Base-by-base conservation (phyloP, 1,140 invertebrate species). In the Leptestheria dahalacensis region DNA sequence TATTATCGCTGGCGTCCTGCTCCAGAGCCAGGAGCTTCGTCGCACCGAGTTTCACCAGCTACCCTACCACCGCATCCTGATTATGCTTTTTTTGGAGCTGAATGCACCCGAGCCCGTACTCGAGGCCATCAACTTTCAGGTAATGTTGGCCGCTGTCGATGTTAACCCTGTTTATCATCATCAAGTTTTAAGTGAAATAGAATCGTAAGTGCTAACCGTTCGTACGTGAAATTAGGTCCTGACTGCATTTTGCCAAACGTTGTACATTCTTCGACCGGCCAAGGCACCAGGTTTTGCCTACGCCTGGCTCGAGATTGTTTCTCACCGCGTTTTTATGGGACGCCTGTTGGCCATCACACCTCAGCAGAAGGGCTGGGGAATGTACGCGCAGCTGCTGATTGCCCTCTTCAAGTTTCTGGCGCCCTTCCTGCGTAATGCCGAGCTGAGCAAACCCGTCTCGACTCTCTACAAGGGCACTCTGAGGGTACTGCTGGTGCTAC, bases 221-320 rank as follows among this genome's bases (percentile, higher is more conserved):
- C 65, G 55, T 65, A 62, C 60, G 60, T 67, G 61, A 29, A 69
- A 69, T 62, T 66, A 82, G 79, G 81, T 92, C 61, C 74, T 92
- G 23, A 88, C 85, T 49, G 89, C 88, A 4, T 93, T 85, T 69
- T 93, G 88, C 69, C 92, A 97, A 72, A 93, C 88, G 0, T 75
- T 93, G 55, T 91, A 94, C 65, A 88, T 91, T 61, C 75, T 99
- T 52, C 77, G 87, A 60, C 96, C 96, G n/a, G 81, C 82, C n/a
- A 87, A 93, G 66, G 91, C 90, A 0, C 91, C 96, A 1, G 94
- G 91, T 0, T 99, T 99, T 74, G 88, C 91, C 52, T 99, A 94
- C 72, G 90, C 95, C 15, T 99, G 97, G 96, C 73, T 99, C 41
- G 96, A 99, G 73, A 77, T 99, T 21, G 85, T 99, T 12, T 92